phyloP scores from a whole-genome alignment of 2,113 vertebrate species.

The Seriola aureovittata region DNA sequence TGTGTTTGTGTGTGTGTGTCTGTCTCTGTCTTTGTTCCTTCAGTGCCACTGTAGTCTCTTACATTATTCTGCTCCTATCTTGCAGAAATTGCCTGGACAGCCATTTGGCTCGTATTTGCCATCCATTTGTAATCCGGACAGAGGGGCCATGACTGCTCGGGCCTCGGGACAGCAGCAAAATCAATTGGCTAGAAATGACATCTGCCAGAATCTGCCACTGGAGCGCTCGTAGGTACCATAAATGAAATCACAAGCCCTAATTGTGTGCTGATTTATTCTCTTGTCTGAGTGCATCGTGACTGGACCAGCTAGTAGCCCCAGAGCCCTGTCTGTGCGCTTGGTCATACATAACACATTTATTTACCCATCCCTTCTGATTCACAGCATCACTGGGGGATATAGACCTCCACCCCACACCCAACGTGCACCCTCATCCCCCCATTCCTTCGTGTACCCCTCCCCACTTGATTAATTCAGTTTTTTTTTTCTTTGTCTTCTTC shows the following conservation, averaged over 20 bases:
- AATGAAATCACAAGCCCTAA: slow-evolving; percentile 87
- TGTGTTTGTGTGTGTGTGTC: slow-evolving; percentile 41
- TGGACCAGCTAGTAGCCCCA: slow-evolving; percentile 72
- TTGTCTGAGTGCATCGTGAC: slow-evolving; percentile 81
- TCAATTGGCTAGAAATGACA: slow-evolving; percentile 90
- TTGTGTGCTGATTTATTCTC: slow-evolving; percentile 88
- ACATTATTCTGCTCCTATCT: slow-evolving; percentile 79
- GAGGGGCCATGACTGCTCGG: slow-evolving; percentile 76
- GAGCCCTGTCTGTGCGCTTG: slow-evolving; percentile 72
- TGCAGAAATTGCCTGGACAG: slow-evolving; percentile 82
- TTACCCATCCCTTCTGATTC: slow-evolving; percentile 77
- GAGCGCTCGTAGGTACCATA: slow-evolving; percentile 84
- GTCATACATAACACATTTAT: slow-evolving; percentile 86
- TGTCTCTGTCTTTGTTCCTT: slow-evolving; percentile 53
- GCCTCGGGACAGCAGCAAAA: slow-evolving; percentile 85
- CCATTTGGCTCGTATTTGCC: slow-evolving; percentile 81
- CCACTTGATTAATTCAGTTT: slow-evolving; percentile 81
- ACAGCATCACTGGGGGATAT: slow-evolving; percentile 73
- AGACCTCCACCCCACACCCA: slow-evolving; percentile 10
- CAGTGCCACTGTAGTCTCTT: slow-evolving; percentile 58
- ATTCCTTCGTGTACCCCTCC: slow-evolving; percentile 48
- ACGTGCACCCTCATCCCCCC: slow-evolving; percentile 12
- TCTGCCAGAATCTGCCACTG: slow-evolving; percentile 84
- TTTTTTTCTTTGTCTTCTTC: not conserved
- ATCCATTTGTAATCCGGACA: slow-evolving; percentile 84